Percentiles rank a stretch among this genome's conserved stretches.
Evolutionary conservation across 2,113 vertebrate species (phyloP).

Genomic region (Melanostigma gelatinosum): DNA sequence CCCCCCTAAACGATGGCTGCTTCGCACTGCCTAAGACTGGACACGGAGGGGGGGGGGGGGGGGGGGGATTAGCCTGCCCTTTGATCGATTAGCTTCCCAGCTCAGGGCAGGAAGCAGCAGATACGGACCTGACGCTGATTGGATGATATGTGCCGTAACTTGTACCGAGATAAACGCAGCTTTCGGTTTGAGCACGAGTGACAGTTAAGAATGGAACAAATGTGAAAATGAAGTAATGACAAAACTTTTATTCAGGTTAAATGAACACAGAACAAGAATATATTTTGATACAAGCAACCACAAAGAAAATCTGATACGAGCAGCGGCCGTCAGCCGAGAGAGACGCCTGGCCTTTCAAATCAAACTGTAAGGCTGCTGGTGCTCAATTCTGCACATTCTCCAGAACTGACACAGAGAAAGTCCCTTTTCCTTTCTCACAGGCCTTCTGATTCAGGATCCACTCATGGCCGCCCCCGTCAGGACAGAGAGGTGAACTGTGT

Average conservation of each 20-base stretch:
- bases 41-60: conserved; percentile 15
- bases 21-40: conserved; percentile 35
- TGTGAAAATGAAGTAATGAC: conserved; percentile 19
- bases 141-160: conserved; percentile 37
- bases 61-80: conserved; percentile 57
- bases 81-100: conserved; percentile 62
- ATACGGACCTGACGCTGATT: conserved; percentile 34
- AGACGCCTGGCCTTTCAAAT: conserved; percentile 51
- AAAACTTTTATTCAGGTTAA: conserved; percentile 19
- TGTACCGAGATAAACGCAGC: conserved; percentile 21
- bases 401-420: conserved; percentile 44
- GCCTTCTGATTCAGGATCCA: background rate
- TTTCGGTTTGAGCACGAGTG: background rate
- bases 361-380: conserved; percentile 36
- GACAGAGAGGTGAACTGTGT: conserved; percentile 31
- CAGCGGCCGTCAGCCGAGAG: conserved; percentile 30
- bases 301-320: conserved; percentile 39
- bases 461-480: conserved; percentile 60
- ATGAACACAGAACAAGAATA: conserved; percentile 15
- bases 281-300: conserved; percentile 9
- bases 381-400: conserved; percentile 43
- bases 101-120: conserved; percentile 52
- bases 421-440: conserved; percentile 24
- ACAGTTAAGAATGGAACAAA: conserved; percentile 1
- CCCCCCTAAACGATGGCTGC: conserved; percentile 27